Percentiles rank a stretch among this genome's conserved stretches.
phyloP scores from a whole-genome alignment of 2,113 vertebrate genomes.

The Oreochromis aureus region DNA sequence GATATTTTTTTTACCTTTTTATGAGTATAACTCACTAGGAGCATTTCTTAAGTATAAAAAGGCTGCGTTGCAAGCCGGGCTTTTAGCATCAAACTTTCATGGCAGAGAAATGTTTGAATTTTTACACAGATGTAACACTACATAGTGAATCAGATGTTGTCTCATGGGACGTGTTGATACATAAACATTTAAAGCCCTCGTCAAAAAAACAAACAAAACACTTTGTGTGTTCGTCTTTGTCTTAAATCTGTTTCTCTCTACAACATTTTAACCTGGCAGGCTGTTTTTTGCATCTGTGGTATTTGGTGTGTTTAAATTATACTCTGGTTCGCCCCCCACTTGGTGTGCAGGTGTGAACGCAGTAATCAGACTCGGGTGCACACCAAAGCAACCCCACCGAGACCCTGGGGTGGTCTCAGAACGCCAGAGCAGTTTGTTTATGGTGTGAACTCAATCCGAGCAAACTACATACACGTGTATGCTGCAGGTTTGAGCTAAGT shows the following conservation, averaged over 20 bases:
- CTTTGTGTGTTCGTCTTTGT: accelerated
- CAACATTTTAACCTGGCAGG: neutral
- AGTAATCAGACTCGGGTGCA: neutral
- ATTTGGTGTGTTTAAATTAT: neutral
- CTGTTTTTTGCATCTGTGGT: neutral
- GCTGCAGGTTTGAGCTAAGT: neutral
- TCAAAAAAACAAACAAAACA: neutral
- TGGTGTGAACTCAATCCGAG: neutral
- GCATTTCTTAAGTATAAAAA: neutral
- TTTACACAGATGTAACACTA: neutral
- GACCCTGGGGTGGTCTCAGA: neutral
- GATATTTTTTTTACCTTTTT: neutral
- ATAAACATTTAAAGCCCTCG: neutral
- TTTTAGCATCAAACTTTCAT: neutral
- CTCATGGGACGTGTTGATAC: neutral
- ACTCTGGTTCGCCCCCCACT: neutral
- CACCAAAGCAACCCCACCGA: neutral
- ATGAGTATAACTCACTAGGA: neutral
- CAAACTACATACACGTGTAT: neutral
- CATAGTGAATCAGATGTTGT: neutral
- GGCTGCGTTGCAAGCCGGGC: neutral
- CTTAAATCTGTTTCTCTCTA: neutral
- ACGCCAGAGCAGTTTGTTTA: neutral
- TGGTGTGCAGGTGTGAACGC: neutral
- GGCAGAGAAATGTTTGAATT: neutral